A percentile compares a stretch with the other conserved stretches of the same genome.
Evolutionary conservation across 1,140 invertebrate species (phyloP).

Genomic region (Paraescarpia echinospica): DNA sequence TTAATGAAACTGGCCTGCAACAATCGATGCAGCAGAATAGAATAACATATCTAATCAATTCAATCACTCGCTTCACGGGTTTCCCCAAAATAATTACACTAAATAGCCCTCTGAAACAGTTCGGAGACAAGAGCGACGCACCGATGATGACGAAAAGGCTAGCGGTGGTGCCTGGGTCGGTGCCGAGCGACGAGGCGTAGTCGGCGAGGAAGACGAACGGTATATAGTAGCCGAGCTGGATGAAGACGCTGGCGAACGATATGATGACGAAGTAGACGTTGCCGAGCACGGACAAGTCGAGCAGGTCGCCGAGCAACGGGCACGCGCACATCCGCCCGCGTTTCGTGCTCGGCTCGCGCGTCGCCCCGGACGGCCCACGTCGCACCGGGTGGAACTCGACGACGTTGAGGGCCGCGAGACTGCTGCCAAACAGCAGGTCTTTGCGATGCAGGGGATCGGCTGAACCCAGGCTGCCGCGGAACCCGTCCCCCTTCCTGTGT

Average conservation of each 20-base stretch:
- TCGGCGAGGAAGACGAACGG: slow-evolving; percentile 90
- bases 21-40: too few species aligned
- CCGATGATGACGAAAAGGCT: slow-evolving; percentile 20
- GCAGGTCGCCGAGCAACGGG: slow-evolving; percentile 67
- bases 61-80: too few species aligned
- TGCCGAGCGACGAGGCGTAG: slow-evolving; percentile 63
- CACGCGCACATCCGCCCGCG: background rate
- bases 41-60: too few species aligned
- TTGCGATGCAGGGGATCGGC: slow-evolving; percentile 64
- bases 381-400: background rate
- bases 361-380: background rate
- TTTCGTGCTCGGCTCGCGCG: background rate
- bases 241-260: slow-evolving; percentile 90
- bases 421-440: slow-evolving; percentile 95
- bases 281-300: slow-evolving; percentile 83
- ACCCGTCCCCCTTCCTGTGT: background rate
- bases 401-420: slow-evolving; percentile 77
- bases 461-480: background rate
- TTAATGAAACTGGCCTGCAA: too few species aligned
- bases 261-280: slow-evolving; percentile 90
- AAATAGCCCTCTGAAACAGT: too few species aligned
- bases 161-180: slow-evolving; percentile 2
- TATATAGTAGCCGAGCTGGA: slow-evolving; percentile 87
- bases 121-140: slow-evolving; percentile 15
- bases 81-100: too few species aligned